Evolutionary conservation across 2,888 invertebrate species (phyloP).

Genomic region (Pseudococcus jackbeardsleyi): DNA sequence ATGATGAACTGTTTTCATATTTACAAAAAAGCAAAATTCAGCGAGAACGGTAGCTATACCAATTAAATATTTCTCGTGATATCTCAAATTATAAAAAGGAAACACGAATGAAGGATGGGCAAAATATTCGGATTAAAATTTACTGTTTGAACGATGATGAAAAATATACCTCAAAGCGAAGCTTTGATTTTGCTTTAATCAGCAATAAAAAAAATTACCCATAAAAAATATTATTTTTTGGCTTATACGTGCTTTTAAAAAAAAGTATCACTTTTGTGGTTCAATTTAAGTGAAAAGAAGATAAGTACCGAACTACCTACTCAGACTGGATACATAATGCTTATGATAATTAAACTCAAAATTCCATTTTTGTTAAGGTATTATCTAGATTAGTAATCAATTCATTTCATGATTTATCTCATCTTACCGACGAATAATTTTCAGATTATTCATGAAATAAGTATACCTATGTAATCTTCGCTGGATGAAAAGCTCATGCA

Average conservation of each 20-base stretch:
- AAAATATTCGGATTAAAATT: neutral
- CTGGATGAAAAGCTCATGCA: neutral
- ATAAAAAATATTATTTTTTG: neutral
- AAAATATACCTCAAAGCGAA: too few relatives aligned
- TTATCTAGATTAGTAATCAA: neutral
- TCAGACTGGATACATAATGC: neutral
- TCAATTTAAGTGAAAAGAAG: neutral
- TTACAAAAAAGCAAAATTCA: neutral
- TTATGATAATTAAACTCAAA: neutral
- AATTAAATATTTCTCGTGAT: neutral
- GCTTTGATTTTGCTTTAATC: neutral
- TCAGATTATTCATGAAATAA: neutral
- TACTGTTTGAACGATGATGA: neutral
- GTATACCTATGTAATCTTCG: neutral
- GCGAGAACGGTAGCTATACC: neutral
- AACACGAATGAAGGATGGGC: neutral
- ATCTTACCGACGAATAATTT: neutral
- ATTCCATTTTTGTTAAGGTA: neutral
- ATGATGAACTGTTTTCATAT: neutral
- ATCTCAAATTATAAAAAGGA: neutral
- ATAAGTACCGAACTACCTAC: neutral
- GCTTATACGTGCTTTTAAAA: neutral
- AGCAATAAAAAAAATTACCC: neutral
- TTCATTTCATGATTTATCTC: neutral
- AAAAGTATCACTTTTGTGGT: neutral